Conservation (phyloP, 2,113 vertebrate genomes). For the Acinonyx jubatus region DNA sequence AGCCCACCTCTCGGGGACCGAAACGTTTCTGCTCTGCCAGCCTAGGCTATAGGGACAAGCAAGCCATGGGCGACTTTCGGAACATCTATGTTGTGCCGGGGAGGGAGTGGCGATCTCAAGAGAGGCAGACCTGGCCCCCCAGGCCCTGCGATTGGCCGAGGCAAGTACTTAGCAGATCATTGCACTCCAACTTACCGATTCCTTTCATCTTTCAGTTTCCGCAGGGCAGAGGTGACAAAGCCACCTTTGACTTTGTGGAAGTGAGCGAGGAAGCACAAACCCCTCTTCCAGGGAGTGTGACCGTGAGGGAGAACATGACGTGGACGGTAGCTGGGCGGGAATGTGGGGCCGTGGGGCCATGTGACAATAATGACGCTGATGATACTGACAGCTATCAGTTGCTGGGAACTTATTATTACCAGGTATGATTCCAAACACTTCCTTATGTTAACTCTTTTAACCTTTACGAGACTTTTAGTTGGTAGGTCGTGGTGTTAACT, state of each 20-base stretch:
- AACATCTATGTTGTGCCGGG: too few species aligned
- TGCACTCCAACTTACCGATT: neutral
- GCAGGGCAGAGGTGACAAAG: too few species aligned
- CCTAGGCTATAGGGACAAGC: neutral
- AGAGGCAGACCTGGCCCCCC: neutral
- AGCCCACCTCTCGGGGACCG: neutral
- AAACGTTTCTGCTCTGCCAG: neutral
- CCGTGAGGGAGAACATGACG: neutral
- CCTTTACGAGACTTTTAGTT: neutral
- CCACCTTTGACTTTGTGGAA: neutral
- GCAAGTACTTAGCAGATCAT: neutral
- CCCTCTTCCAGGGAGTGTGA: neutral
- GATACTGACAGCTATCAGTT: neutral
- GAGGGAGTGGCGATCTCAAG: neutral
- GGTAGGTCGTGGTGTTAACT: neutral
- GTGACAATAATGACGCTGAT: neutral
- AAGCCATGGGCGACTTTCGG: neutral
- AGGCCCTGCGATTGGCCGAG: neutral
- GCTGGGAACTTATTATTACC: neutral
- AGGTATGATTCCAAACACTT: neutral
- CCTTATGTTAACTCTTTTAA: neutral
- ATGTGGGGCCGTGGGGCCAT: accelerated
- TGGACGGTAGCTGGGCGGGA: neutral
- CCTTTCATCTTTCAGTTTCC: neutral
- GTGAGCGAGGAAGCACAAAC: neutral